A percentile compares a stretch with the other conserved stretches of the same genome.
phyloP scores from a whole-genome alignment of 2,888 invertebrate genomes.

The Cenopis cana region DNA sequence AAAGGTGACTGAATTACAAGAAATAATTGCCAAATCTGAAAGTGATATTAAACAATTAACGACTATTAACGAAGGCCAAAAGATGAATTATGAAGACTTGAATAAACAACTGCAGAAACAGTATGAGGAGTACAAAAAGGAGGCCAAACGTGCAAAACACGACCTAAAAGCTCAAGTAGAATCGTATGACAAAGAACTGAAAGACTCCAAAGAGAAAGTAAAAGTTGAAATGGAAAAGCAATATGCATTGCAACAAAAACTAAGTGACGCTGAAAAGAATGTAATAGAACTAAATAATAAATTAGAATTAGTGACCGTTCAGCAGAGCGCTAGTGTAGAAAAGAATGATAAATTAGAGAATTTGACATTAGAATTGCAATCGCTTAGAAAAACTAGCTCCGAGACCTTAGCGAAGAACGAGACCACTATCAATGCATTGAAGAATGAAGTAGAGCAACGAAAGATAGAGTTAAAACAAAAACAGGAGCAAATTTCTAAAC shows the following conservation, averaged over 20 bases:
- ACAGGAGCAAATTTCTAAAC: constrained; percentile 67
- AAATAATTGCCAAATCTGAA: constrained; percentile 74
- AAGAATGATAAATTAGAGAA: constrained; percentile 77
- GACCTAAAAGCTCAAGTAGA: constrained; percentile 85
- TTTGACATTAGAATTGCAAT: constrained; percentile 74
- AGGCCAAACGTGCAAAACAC: constrained; percentile 79
- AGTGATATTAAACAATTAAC: constrained; percentile 75
- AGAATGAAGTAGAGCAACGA: constrained; percentile 72
- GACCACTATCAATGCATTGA: constrained; percentile 68
- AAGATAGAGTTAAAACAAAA: constrained; percentile 72
- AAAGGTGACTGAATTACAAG: constrained; percentile 73
- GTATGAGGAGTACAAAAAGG: constrained; percentile 76
- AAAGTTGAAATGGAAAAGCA: constrained; percentile 73
- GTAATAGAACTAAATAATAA: constrained; percentile 73
- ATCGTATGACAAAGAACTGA: constrained; percentile 75
- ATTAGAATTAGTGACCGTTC: constrained; percentile 73
- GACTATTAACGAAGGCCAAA: constrained; percentile 79
- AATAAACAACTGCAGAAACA: constrained; percentile 75
- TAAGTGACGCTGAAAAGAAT: constrained; percentile 68
- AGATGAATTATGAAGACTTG: constrained; percentile 78
- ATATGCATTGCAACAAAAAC: constrained; percentile 67
- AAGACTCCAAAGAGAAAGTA: constrained; percentile 70
- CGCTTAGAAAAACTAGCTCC: constrained; percentile 65
- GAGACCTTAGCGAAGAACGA: constrained; percentile 72
- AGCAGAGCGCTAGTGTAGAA: constrained; percentile 71